phyloP scores from a whole-genome alignment of 2,797 vertebrate species.

The Lophius americanus region DNA sequence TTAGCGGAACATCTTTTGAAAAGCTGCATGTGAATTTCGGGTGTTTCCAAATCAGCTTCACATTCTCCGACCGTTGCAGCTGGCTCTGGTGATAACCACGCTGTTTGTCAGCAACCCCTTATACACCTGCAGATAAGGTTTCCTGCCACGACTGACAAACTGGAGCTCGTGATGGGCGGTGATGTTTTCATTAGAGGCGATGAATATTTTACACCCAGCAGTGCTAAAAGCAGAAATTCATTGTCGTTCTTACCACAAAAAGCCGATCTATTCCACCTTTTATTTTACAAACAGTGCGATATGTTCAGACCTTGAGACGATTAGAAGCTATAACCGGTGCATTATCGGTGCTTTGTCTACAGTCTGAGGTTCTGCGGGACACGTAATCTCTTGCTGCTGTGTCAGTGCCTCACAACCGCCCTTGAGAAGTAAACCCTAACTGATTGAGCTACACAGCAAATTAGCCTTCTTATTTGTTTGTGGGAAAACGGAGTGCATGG shows the following conservation, averaged over 20 bases:
- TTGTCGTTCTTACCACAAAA: background rate
- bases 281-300: background rate
- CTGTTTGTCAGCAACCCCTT: slow-evolving; percentile 28
- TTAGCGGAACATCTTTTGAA: slow-evolving; percentile 14
- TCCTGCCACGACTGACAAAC: slow-evolving; percentile 12
- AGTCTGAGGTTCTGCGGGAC: background rate
- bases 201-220: background rate
- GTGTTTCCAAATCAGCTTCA: slow-evolving; percentile 9
- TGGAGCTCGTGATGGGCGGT: slow-evolving; percentile 4
- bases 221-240: background rate
- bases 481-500: slow-evolving; percentile 14
- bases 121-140: slow-evolving; percentile 24
- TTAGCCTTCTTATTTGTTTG: slow-evolving; percentile 30
- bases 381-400: background rate
- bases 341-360: slow-evolving; percentile 9
- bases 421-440: slow-evolving; percentile 16
- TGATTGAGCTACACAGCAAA: slow-evolving; percentile 46
- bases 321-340: background rate
- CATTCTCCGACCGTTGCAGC: background rate
- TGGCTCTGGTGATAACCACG: slow-evolving; percentile 22
- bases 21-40: background rate
- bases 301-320: background rate
- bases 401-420: background rate
- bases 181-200: slow-evolving; percentile 7
- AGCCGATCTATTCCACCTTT: background rate